Evolutionary conservation across 2,113 vertebrate genomes (phyloP), one percentile per base, ranked within the genome.

Genomic region (Nerophis lumbriciformis): DNA sequence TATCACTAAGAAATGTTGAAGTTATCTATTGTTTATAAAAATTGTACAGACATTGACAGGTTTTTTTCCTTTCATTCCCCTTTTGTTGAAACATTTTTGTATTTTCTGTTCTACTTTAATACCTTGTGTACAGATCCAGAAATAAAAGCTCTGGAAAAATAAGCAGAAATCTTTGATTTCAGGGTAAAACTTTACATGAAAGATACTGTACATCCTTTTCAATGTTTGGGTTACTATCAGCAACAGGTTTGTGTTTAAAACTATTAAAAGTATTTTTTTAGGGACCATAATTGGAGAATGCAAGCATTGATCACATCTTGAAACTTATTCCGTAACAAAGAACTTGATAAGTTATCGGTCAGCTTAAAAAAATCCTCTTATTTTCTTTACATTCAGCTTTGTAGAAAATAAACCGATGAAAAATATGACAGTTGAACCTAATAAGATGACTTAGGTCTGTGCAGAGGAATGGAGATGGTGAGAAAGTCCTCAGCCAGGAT

Each of bases 61-160:
- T 80, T 80, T 82, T 82, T 79, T 79, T 65, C 66, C 53, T 45
- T 63, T 92, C 95, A 8, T 21, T 57, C 53, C 45, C 16, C 11
- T 95, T 94, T 60, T 60, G 58, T 91, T 94, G 94, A 89, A 94
- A 91, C 93, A 95, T 98, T 95, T 99, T 98, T 98, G 93, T 98
- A 96, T 95, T 92, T 96, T 92, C 82, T 96, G 94, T 97, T 97
- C 93, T 98, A 93, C 92, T 96, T 98, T 96, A 96, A 94, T 97
- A 98, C 92, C 93, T 95, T 94, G 91, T 97, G 94, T 98, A 95
- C 92, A 97, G 89, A 91, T 97, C 96, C 95, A 98, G 95, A 95
- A 99, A 98, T 98, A 99, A 99, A 57, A 96, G 83, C 88, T 95
- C 94, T 99, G 96, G 95, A 95, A 94, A 94, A 85, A 53, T 78